These are phyloP conservation scores for Anarhynchus alexandrinus DNA, from an alignment of 2,113 vertebrate genomes.

Conservation along the genomic window DNA sequence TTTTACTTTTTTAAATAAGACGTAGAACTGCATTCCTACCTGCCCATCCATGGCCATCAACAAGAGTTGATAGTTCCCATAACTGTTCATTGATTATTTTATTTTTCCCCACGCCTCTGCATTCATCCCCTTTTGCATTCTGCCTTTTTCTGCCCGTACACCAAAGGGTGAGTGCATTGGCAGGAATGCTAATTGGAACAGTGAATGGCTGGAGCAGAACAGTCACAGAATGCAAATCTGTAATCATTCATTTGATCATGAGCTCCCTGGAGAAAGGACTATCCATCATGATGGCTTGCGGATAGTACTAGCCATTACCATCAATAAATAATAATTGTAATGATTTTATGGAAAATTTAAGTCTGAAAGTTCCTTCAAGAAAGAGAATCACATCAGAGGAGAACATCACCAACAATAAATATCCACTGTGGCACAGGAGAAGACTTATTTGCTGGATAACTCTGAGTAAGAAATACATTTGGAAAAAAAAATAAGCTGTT, in stretches of 20 bases:
- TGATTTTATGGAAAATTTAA: constrained; percentile 19
- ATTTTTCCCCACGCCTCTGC: rapidly evolving
- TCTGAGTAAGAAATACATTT: neutral
- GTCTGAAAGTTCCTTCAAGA: neutral
- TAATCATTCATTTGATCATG: neutral
- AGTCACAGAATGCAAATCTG: constrained; percentile 2
- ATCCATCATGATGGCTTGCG: neutral
- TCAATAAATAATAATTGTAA: constrained; percentile 43
- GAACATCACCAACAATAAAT: constrained; percentile 4
- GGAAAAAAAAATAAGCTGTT: neutral
- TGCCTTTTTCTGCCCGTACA: neutral
- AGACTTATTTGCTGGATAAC: neutral
- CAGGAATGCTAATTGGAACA: constrained; percentile 24
- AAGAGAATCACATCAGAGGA: constrained; percentile 15
- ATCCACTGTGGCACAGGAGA: neutral
- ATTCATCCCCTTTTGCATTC: neutral
- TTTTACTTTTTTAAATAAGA: neutral
- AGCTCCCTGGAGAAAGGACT: neutral
- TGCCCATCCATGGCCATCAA: neutral
- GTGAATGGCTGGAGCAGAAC: constrained; percentile 10
- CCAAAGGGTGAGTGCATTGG: neutral
- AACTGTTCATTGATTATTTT: neutral
- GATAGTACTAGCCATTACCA: neutral
- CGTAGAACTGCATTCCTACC: neutral
- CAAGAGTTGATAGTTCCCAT: neutral